Conservation (phyloP, 2,113 vertebrate genomes). For the Pygoscelis adeliae region DNA sequence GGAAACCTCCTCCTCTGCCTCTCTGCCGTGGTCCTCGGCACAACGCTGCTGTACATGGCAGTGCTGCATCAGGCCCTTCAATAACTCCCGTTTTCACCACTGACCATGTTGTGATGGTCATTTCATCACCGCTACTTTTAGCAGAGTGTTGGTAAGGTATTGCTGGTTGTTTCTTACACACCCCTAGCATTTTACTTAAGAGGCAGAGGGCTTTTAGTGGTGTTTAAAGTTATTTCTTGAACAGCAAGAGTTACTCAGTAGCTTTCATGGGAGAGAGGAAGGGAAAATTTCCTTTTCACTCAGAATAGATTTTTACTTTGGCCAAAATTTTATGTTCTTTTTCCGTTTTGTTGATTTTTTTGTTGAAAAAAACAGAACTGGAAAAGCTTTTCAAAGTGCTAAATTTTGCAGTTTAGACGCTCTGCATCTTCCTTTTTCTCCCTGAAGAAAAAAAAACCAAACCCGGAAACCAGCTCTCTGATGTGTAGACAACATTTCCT, state of each 20-base stretch:
- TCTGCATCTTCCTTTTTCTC: neutral
- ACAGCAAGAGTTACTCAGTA: neutral
- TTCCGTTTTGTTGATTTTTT: neutral
- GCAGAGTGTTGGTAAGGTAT: neutral
- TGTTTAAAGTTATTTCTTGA: neutral
- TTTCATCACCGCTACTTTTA: neutral
- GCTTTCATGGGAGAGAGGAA: neutral
- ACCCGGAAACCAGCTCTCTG: neutral
- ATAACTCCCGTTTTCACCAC: neutral
- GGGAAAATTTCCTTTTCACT: neutral
- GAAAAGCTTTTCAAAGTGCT: neutral
- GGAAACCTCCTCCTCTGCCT: neutral
- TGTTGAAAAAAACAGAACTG: neutral
- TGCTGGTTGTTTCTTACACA: neutral
- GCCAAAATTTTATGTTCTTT: neutral
- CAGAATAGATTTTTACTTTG: neutral
- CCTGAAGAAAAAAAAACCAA: neutral
- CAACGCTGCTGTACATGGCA: neutral
- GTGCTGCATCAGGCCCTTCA: neutral
- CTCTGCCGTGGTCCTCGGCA: neutral
- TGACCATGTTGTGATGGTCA: fast-evolving
- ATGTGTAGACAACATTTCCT: neutral
- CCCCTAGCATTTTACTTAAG: neutral
- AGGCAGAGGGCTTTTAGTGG: neutral
- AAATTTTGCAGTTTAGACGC: neutral